These are phyloP conservation scores for Cryptoprocta ferox DNA, from an alignment of 2,797 vertebrate genomes.

Conservation along the genomic window DNA sequence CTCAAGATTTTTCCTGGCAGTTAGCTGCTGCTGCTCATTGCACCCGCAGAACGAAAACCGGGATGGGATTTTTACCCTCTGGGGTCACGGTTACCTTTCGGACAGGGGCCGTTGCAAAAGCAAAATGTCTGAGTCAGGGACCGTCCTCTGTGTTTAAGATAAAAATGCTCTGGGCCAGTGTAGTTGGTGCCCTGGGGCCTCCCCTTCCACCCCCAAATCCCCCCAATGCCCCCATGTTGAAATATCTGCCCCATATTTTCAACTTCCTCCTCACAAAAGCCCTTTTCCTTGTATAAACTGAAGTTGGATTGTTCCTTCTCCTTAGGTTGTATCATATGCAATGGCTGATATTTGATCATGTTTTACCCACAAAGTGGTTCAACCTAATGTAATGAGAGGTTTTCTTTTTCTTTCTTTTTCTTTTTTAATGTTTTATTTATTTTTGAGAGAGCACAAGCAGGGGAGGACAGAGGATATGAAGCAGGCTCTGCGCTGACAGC, in stretches of 20 bases:
- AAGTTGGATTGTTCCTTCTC: neutral
- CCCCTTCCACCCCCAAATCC: neutral
- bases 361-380: slow-evolving; percentile 2
- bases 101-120: neutral
- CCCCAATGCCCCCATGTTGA: neutral
- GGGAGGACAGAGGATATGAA: too few relatives aligned
- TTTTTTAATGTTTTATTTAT: too few relatives aligned
- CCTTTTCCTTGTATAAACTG: neutral
- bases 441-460: too few relatives aligned
- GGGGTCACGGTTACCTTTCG: slow-evolving; percentile 26
- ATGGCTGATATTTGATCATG: slow-evolving; percentile 14
- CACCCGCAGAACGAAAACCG: slow-evolving; percentile 49
- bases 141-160: slow-evolving; percentile 35
- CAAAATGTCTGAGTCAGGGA: slow-evolving; percentile 12
- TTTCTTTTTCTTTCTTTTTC: neutral
- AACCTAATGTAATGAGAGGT: neutral
- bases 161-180: neutral
- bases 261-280: neutral
- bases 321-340: neutral
- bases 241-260: slow-evolving; percentile 15
- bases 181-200: neutral
- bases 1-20: neutral
- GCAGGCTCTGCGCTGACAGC: too few relatives aligned
- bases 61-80: slow-evolving; percentile 28
- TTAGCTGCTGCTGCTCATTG: neutral